Evolutionary conservation across 2,113 vertebrate species (phyloP).

Genomic region (Xiphorhynchus elegans): DNA sequence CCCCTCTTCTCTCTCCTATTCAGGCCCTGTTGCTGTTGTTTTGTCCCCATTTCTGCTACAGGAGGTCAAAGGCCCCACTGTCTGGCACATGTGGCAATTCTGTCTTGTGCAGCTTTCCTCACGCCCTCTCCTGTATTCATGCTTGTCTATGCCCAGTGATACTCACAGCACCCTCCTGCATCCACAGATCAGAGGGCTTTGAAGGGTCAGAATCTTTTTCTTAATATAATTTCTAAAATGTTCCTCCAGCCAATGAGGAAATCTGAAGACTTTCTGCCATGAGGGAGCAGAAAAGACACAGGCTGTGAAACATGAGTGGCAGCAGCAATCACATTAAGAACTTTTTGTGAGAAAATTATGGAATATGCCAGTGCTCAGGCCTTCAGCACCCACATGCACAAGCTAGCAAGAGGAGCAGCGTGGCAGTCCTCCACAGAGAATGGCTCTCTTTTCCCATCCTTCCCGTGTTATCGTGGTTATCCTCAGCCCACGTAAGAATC

Average conservation of each 20-base stretch:
- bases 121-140: background rate
- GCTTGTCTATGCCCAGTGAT: background rate
- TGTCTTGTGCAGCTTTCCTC: background rate
- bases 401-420: background rate
- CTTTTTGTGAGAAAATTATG: background rate
- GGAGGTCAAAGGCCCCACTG: background rate
- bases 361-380: background rate
- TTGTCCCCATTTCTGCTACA: background rate
- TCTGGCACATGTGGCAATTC: rapidly evolving
- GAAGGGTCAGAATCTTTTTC: rapidly evolving
- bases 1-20: background rate
- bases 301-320: background rate
- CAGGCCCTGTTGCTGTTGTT: background rate
- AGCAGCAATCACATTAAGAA: background rate
- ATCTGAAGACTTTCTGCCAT: background rate
- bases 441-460: background rate
- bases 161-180: background rate
- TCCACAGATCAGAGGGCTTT: background rate
- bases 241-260: background rate
- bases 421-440: background rate
- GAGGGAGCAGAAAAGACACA: background rate
- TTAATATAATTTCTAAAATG: background rate
- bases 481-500: background rate
- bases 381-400: background rate
- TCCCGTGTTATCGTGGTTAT: rapidly evolving